These are phyloP conservation scores for Agelaius phoeniceus DNA, from an alignment of 2,113 vertebrate genomes.

Conservation along the genomic window DNA sequence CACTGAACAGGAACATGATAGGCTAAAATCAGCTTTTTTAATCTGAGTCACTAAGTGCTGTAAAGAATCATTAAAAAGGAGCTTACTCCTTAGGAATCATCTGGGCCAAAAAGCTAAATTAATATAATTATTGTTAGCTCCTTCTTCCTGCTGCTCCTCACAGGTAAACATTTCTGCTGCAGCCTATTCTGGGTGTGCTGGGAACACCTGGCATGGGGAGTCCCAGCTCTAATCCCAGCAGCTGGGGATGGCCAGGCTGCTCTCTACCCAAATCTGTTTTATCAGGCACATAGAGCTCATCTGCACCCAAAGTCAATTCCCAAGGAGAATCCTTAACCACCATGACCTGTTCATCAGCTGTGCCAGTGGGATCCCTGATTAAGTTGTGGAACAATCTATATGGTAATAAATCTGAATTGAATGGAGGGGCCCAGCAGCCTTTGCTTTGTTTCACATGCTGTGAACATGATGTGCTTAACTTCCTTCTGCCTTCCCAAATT, in stretches of 20 bases:
- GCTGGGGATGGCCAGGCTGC: fast-evolving
- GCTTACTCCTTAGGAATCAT: background rate
- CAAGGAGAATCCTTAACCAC: background rate
- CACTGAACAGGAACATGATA: background rate
- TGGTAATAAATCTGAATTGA: background rate
- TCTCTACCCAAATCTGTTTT: background rate
- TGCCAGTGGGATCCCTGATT: background rate
- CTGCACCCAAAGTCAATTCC: background rate
- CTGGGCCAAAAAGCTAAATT: background rate
- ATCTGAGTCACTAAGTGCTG: background rate
- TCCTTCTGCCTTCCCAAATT: background rate
- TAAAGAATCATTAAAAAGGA: background rate
- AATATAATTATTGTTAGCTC: background rate
- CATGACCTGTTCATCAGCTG: background rate
- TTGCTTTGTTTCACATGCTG: background rate
- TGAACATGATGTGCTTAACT: background rate
- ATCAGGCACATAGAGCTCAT: background rate
- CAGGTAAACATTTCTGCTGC: background rate
- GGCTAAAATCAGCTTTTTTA: background rate
- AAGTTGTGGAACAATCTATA: background rate
- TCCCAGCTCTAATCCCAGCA: background rate
- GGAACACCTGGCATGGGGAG: fast-evolving
- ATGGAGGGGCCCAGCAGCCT: background rate
- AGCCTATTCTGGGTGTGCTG: background rate
- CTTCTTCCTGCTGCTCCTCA: background rate